Evolutionary conservation across 1,140 invertebrate genomes (phyloP).

Genomic region (Gryon sp.): DNA sequence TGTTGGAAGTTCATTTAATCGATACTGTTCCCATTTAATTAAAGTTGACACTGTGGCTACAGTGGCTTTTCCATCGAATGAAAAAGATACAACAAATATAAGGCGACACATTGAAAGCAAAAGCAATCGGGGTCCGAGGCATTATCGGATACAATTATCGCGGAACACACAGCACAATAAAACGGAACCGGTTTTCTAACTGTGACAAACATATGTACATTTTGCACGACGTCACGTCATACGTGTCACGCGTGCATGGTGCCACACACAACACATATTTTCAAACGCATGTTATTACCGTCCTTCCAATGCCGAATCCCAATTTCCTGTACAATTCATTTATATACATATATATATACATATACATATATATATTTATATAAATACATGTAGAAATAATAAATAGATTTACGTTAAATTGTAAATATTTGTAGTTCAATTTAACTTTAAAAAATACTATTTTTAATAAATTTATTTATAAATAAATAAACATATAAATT

Average conservation of each 20-base stretch:
- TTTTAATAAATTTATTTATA: not conserved
- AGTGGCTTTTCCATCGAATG: too few relatives aligned
- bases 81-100: too few relatives aligned
- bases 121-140: conserved; percentile 30
- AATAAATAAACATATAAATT: not conserved
- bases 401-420: too few relatives aligned
- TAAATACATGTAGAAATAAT: too few relatives aligned
- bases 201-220: conserved; percentile 47
- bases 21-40: too few relatives aligned
- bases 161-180: conserved; percentile 54
- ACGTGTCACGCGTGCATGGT: conserved; percentile 3
- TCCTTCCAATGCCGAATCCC: conserved; percentile 28
- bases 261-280: not conserved
- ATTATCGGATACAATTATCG: conserved; percentile 56
- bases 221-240: conserved; percentile 31
- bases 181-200: conserved; percentile 59
- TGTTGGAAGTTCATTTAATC: too few relatives aligned
- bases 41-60: too few relatives aligned
- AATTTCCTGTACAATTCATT: too few relatives aligned
- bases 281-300: not conserved
- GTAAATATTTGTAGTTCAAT: too few relatives aligned
- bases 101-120: conserved; percentile 51
- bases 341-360: too few relatives aligned
- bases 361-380: too few relatives aligned
- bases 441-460: too few relatives aligned